Base-by-base conservation (phyloP, 2,113 vertebrate genomes). In the Proteles cristata region DNA sequence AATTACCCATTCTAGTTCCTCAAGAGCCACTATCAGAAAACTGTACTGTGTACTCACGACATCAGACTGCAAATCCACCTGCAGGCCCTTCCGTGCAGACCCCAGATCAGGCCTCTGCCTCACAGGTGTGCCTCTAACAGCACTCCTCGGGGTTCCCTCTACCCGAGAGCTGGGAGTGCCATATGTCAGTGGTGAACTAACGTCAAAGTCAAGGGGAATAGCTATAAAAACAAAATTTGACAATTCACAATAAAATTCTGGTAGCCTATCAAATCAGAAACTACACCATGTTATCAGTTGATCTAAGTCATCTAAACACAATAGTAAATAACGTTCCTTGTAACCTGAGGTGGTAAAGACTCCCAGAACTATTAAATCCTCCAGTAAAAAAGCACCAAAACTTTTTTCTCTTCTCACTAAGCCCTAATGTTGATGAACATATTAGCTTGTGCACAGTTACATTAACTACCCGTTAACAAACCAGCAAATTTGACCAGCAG, bases 171-270 rank as follows among this genome's bases (percentile, higher is more conserved):
- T n/a, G n/a, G n/a, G n/a, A n/a, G n/a, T n/a, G n/a, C n/a, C n/a
- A n/a, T n/a, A n/a, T n/a, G n/a, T n/a, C 88, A 99, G 98, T 0
- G 99, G 99, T 14, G 99, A 99, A 77, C 99, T 99, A 98, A 99
- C 97, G 73, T 99, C 99, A 1, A 99, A 99, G 90, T 99, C 99
- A 92, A 99, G 99, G 35, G 99, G 99, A 33, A 98, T 97, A 58
- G 99, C 99, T 99, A 39, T 0, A 85, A 80, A 65, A 92, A 21
- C 11, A 61, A 88, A 91, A 93, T 3, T 1, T 43, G 14, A 16
- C 90, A 63, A 19, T 90, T 96, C 17, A 84, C 10, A n/a, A 65
- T 33, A 48, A n/a, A 63, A 90, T 85, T n/a, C 53, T 69, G 8
- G 19, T 11, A 93, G 76, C n/a, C 39, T 8, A 69, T 50, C 45